A percentile compares a stretch with the other conserved stretches of the same genome.
phyloP scores from a whole-genome alignment of 2,888 invertebrate genomes.

The Tachystola acroxantha region DNA sequence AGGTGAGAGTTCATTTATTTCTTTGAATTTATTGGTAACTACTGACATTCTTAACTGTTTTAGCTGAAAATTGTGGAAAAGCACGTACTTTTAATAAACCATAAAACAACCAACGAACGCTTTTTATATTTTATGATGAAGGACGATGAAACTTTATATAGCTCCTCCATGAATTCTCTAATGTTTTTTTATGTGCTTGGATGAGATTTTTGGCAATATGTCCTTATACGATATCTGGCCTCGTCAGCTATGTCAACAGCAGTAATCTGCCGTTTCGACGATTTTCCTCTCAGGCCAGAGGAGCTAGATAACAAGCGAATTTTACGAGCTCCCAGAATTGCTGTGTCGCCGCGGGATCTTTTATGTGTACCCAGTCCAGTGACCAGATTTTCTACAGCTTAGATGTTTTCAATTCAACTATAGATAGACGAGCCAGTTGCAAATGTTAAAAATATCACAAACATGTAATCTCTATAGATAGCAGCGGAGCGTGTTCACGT shows the following conservation, averaged over 20 bases:
- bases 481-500: slow-evolving; percentile 9
- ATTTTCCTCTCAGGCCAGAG: slow-evolving; percentile 28
- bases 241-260: slow-evolving; percentile 1
- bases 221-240: neutral
- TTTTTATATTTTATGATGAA: neutral
- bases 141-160: neutral
- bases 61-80: neutral
- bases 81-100: neutral
- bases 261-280: slow-evolving; percentile 19
- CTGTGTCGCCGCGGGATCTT: slow-evolving; percentile 28
- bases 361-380: slow-evolving; percentile 21
- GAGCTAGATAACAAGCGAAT: slow-evolving; percentile 47
- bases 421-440: neutral
- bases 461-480: slow-evolving; percentile 9
- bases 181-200: neutral
- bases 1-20: neutral
- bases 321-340: slow-evolving; percentile 50
- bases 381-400: slow-evolving; percentile 25
- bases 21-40: neutral
- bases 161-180: neutral
- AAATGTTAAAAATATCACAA: slow-evolving; percentile 1
- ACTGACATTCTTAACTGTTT: neutral
- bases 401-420: neutral
- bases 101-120: neutral
- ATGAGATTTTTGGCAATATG: neutral